Evolutionary conservation across 2,888 invertebrate species (phyloP).

Genomic region (Cataglyphis rosenhaueri): DNA sequence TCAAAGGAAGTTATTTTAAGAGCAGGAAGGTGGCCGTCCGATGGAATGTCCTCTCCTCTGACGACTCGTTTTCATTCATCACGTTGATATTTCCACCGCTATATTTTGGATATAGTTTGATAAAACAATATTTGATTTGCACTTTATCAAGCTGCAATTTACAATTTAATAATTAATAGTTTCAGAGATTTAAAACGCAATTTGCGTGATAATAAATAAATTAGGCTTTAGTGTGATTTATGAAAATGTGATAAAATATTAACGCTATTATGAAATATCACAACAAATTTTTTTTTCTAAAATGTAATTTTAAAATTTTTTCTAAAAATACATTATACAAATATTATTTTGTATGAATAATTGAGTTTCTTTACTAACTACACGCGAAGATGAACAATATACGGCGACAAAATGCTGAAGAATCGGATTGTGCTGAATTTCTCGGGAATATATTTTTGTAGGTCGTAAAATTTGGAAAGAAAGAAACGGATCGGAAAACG

Average conservation of each 20-base stretch:
- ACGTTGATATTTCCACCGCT: background rate
- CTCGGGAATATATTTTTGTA: background rate
- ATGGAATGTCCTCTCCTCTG: slow-evolving; percentile 47
- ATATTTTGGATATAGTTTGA: background rate
- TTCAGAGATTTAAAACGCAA: background rate
- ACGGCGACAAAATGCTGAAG: background rate
- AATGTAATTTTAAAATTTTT: background rate
- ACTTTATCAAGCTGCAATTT: background rate
- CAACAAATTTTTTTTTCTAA: background rate
- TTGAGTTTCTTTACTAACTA: background rate
- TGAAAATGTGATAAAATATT: background rate
- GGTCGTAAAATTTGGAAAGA: background rate
- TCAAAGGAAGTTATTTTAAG: slow-evolving; percentile 74
- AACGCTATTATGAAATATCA: background rate
- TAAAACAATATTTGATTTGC: background rate
- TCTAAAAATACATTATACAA: background rate
- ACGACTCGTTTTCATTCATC: slow-evolving; percentile 5
- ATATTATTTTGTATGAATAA: background rate
- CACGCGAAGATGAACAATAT: background rate
- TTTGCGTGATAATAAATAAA: background rate
- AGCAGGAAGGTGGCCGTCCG: slow-evolving; percentile 65
- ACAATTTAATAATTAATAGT: background rate
- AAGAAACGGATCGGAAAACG: slow-evolving; percentile 6
- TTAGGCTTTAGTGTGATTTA: background rate
- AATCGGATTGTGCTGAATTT: background rate